Conservation (phyloP, 1,140 invertebrate genomes). For the Drosophila tristis region DNA sequence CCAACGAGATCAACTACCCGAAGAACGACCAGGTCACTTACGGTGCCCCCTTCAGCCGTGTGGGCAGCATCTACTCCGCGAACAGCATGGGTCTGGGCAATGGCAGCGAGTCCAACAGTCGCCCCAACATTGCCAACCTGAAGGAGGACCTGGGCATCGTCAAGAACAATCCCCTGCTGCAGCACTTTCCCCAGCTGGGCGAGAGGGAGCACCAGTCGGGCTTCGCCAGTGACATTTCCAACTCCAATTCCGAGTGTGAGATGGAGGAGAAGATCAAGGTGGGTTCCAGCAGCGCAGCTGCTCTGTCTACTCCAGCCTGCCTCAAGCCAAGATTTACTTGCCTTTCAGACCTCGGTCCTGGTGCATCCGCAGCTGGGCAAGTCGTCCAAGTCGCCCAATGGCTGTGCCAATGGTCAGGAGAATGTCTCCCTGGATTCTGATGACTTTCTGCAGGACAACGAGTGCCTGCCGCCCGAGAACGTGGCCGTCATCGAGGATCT, state of each 20-base stretch:
- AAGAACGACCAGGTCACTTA: conserved; percentile 83
- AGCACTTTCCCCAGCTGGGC: conserved; percentile 86
- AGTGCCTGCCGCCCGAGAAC: conserved; percentile 91
- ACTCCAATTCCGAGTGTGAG: conserved; percentile 83
- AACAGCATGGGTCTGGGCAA: conserved; percentile 62
- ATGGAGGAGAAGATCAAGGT: conserved; percentile 81
- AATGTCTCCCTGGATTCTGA: conserved; percentile 42
- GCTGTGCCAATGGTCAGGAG: conserved; percentile 25
- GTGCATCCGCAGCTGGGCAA: conserved; percentile 86
- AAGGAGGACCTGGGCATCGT: conserved; percentile 86
- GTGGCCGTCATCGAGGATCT: conserved; percentile 93
- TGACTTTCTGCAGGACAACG: conserved; percentile 84
- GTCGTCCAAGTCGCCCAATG: conserved; percentile 34
- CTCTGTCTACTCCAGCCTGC: accelerated
- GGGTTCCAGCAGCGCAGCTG: neutral
- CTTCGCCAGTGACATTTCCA: conserved; percentile 83
- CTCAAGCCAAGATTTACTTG: neutral
- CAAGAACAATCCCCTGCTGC: conserved; percentile 91
- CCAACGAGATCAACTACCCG: conserved; percentile 77
- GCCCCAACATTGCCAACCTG: conserved; percentile 64
- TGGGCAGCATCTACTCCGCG: conserved; percentile 75
- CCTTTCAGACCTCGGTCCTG: conserved; percentile 88
- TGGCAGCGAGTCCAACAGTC: conserved; percentile 57
- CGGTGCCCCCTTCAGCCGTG: conserved; percentile 68
- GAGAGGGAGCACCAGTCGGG: conserved; percentile 85